Base-by-base conservation (phyloP, 2,888 invertebrate genomes). In the Erynnis tages region DNA sequence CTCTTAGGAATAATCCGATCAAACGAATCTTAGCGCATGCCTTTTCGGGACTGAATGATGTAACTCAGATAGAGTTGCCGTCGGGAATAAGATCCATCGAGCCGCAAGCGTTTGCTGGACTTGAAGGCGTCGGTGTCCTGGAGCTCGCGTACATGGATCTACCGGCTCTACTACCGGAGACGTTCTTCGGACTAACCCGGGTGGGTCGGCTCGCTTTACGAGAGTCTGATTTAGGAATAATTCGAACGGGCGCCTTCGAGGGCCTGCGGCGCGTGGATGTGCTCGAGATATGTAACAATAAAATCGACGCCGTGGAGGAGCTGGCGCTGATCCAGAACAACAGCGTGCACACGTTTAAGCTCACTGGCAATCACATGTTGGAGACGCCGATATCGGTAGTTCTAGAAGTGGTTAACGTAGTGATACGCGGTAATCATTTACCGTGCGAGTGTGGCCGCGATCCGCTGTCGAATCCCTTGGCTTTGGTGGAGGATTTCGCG, bases 401-500 rank as follows among this genome's bases (percentile, higher is more conserved):
- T n/a, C 85, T 94, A 38, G 92, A 94, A 59, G 94, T 95, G 44
- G 93, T 93, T 56, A 91, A 91, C 62, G 81, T 96, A 55, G 92
- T 93, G 67, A 93, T 95, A 66, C 88, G 92, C 53, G 92, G 93
- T 41, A 97, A 97, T 79, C 96, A 96, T 71, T 93, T 96, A 73
- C 96, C 96, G 1, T 97, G 96, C 77, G 96, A 96, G 79, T 97
- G 96, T 71, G 95, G 95, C 63, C 94, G 94, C 68, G 93, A 94
- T 53, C 91, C 96, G 23, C 85, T 96, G 47, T 93, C 93, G 50
- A 94, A 95, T 57, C 94, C 95, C 27, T 84, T 96, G 58, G 94
- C 94, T 14, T 92, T 94, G 56, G 83, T 85, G 43, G 80, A 82
- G 54, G 93, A 93, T 54, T 95, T 95, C 69, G 89, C 93, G 55